Base-by-base conservation (phyloP, 2,797 vertebrate species). In the Melanotaenia maccullochi region DNA sequence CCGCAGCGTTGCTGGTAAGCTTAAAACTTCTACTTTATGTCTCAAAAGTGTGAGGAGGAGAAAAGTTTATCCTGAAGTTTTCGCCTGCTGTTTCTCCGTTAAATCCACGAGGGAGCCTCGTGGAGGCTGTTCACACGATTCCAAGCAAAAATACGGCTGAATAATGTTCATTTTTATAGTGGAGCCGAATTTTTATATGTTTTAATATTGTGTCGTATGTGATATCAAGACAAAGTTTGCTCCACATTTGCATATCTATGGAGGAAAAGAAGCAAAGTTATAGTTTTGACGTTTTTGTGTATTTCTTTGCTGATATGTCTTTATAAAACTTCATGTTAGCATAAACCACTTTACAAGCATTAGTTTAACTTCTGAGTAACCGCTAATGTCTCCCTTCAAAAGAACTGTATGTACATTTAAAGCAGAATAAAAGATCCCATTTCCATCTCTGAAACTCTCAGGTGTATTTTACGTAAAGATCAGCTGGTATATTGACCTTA, bases 61-160 rank as follows among this genome's bases (percentile, higher is more conserved):
- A n/a, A 12, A 55, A 72, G 67, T 68, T 65, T 52, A 4, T 33
- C 5, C 2, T 20, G 18, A 54, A 61, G 38, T 72, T 75, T 78
- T 63, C 18, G 3, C 24, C 4, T 25, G 49, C 13, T 0, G 18
- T 59, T 79, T 68, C 30, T 61, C 35, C 61, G 24, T 14, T 9
- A 71, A 74, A 72, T 84, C 72, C 84, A 73, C 22, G 84, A 79
- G 40, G 73, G 30, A 79, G 61, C 83, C 77, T 75, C 84, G 80
- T 86, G 85, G 77, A 84, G 12, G 9, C 32, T 0, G 33, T 20
- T 20, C 8, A 4, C 18, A 20, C 42, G 16, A 18, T 22, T n/a
- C 47, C 47, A 9, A 9, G 8, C 47, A n/a, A n/a, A 49, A 49
- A 49, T n/a, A 12, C 47, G n/a, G 47, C n/a, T 1, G 8, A 36